Conservation (phyloP, 2,888 invertebrate genomes). For the Synergus umbraculus region DNA sequence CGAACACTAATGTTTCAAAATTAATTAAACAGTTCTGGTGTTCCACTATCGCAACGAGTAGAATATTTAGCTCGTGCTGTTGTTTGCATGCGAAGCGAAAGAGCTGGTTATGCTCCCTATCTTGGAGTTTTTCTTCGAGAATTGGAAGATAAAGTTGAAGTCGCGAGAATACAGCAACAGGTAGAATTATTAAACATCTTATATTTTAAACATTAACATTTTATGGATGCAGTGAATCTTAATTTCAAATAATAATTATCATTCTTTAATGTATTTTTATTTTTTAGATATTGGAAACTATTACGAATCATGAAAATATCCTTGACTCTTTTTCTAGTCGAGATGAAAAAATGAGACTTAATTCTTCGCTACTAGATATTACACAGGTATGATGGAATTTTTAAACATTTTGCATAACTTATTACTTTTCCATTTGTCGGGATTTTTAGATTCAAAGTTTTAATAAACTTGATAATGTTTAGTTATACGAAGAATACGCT, state of each 20-base stretch:
- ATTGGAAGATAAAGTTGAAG: constrained; percentile 95
- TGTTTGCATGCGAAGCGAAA: constrained; percentile 95
- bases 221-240: not conserved
- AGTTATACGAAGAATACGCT: constrained; percentile 95
- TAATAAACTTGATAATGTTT: constrained; percentile 52
- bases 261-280: constrained; percentile 40
- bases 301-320: constrained; percentile 78
- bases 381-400: constrained; percentile 83
- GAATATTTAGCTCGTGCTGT: constrained; percentile 95
- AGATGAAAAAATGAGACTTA: constrained; percentile 85
- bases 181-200: constrained; percentile 48
- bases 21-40: constrained; percentile 81
- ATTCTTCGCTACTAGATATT: constrained; percentile 90
- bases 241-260: not conserved
- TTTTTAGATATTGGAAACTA: constrained; percentile 82
- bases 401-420: constrained; percentile 27
- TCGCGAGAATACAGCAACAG: constrained; percentile 89
- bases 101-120: constrained; percentile 84
- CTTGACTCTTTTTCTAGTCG: constrained; percentile 67
- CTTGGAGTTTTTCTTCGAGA: constrained; percentile 90
- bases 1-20: not conserved
- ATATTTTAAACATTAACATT: not conserved
- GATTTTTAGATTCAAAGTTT: not conserved
- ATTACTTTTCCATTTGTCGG: not conserved
- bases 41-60: constrained; percentile 89